phyloP scores from a whole-genome alignment of 2,797 vertebrate genomes.

The Coendou prehensilis region DNA sequence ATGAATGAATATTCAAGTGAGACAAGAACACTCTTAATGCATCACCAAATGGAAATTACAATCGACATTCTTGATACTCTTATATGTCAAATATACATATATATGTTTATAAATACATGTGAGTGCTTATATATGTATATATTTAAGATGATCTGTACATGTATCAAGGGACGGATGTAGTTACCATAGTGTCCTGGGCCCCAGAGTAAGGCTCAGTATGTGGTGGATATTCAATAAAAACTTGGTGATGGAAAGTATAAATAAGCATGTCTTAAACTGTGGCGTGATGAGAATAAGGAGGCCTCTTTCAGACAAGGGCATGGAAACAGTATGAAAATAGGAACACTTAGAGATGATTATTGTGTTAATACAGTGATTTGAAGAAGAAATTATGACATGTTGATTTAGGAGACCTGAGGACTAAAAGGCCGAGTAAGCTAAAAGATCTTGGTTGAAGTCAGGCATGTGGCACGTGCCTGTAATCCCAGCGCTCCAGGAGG shows the following conservation, averaged over 20 bases:
- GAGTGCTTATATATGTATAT: neutral
- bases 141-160: neutral
- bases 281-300: neutral
- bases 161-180: neutral
- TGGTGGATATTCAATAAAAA: neutral
- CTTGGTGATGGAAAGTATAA: neutral
- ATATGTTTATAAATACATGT: accelerated
- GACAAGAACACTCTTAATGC: neutral
- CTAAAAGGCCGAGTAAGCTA: neutral
- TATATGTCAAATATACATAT: neutral
- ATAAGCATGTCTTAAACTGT: neutral
- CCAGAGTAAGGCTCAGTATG: neutral
- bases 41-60: conserved; percentile 29
- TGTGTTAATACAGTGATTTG: neutral
- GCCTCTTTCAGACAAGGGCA: neutral
- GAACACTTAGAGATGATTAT: neutral
- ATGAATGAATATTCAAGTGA: conserved; percentile 35
- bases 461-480: neutral
- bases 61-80: neutral
- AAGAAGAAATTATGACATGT: neutral
- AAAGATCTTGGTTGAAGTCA: neutral
- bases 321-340: neutral
- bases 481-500: neutral
- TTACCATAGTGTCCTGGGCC: neutral
- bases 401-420: neutral